Conservation (phyloP, 2,888 invertebrate species). For the Aphodius granarius region DNA sequence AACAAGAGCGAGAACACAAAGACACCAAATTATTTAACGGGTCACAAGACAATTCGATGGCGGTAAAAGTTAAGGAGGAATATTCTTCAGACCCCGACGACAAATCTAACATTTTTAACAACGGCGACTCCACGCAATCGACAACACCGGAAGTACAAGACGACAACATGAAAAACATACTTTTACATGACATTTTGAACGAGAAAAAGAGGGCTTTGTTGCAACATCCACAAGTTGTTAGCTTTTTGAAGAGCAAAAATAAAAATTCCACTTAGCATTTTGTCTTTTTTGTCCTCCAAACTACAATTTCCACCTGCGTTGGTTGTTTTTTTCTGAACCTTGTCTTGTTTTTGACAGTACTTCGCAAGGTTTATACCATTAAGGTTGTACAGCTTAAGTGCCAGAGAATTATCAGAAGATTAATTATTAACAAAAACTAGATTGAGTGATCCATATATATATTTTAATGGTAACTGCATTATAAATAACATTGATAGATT, state of each 20-base stretch:
- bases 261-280: slow-evolving; percentile 23
- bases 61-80: slow-evolving; percentile 21
- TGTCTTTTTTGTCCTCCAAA: slow-evolving; percentile 10
- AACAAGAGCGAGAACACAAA: slow-evolving; percentile 35
- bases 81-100: slow-evolving; percentile 16
- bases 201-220: slow-evolving; percentile 41
- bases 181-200: slow-evolving; percentile 39
- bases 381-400: no score
- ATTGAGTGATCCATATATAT: no score
- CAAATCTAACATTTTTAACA: slow-evolving; percentile 3
- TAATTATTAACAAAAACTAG: no score
- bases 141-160: slow-evolving; percentile 22
- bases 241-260: slow-evolving; percentile 37
- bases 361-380: no score
- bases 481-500: no score
- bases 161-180: slow-evolving; percentile 34
- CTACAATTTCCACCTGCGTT: not conserved
- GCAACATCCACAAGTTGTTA: slow-evolving; percentile 37
- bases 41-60: not conserved
- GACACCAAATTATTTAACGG: slow-evolving; percentile 23
- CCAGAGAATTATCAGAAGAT: no score
- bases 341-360: not conserved
- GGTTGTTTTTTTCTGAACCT: not conserved
- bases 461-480: no score
- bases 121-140: not conserved